Evolutionary conservation across 2,113 vertebrate genomes (phyloP), one percentile per base, ranked within the genome.

Genomic region (Phylloscopus whistleri): DNA sequence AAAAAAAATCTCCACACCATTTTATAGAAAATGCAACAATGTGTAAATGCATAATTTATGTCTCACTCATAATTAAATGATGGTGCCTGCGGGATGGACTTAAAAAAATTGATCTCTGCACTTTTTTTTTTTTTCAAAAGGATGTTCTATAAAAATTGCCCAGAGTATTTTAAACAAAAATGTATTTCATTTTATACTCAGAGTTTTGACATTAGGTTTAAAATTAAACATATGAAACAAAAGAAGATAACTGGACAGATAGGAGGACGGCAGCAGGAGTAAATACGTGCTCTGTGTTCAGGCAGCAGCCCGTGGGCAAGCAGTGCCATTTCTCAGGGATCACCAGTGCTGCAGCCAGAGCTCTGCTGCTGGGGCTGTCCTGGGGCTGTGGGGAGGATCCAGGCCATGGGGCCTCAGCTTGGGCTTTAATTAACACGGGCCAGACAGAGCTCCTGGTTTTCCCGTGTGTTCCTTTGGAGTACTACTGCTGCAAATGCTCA

Each of bases 1-100:
- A 93, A 87, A 94, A 84, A 95, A 95, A 96, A 93, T 92, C 95
- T 97, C 93, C 64, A 55, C 97, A 97, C 97, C 95, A 93, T 96
- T 97, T 96, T 97, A 96, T 96, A 97, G 97, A 97, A 97, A 97
- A 98, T 96, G 98, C 98, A 98, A 98, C 98, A 98, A 98, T 98
- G 98, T 98, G 97, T 96, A 91, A 91, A 98, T 98, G 98, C 98
- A 98, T 98, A 98, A 98, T 98, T 98, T 98, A 98, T 98, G 96
- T 96, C 97, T 97, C 79, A 87, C 96, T 98, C 98, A 98, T 98
- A 98, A 98, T 98, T 98, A 98, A 98, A 98, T 98, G 98, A 98
- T 98, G 97, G 97, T 87, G 98, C 98, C 98, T 97, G 94, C 91
- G 95, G 98, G 97, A 91, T 97, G 98, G 97, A 98, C 98, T 98